Percentiles rank a stretch among this genome's conserved stretches.
Conservation (phyloP, 2,888 invertebrate species). For the Serrognathus titanus region DNA sequence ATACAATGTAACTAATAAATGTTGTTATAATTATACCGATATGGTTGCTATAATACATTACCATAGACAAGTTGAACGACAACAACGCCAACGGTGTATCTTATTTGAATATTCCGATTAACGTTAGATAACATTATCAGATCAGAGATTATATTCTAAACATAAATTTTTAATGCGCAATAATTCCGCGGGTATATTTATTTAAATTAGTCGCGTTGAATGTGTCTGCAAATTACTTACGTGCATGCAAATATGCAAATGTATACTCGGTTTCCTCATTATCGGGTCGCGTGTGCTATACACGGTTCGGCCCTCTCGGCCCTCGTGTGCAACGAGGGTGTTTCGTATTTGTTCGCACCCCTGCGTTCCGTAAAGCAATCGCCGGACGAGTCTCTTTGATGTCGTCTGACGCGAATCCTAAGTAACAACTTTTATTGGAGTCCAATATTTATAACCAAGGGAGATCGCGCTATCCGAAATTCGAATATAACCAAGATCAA, state of each 20-base stretch:
- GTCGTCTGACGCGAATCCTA: conserved; percentile 45
- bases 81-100: too few species aligned
- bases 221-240: too few species aligned
- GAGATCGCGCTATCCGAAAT: conserved; percentile 36
- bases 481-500: conserved; percentile 43
- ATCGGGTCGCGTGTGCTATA: not conserved
- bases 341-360: conserved; percentile 32
- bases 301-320: not conserved
- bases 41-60: too few species aligned
- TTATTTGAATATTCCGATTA: too few species aligned
- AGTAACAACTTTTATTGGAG: conserved; percentile 50
- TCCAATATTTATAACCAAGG: conserved; percentile 48
- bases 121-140: too few species aligned
- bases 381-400: conserved; percentile 38
- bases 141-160: too few species aligned
- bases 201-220: too few species aligned
- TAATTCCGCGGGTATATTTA: too few species aligned
- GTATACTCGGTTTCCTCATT: not conserved
- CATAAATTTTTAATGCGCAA: too few species aligned
- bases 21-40: too few species aligned
- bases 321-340: not conserved
- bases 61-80: too few species aligned
- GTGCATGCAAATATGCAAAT: not conserved
- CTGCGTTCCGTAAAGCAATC: conserved; percentile 10
- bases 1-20: too few species aligned